These are phyloP conservation scores for Spilosoma lubricipeda DNA, from an alignment of 2,888 invertebrate species.

Conservation along the genomic window DNA sequence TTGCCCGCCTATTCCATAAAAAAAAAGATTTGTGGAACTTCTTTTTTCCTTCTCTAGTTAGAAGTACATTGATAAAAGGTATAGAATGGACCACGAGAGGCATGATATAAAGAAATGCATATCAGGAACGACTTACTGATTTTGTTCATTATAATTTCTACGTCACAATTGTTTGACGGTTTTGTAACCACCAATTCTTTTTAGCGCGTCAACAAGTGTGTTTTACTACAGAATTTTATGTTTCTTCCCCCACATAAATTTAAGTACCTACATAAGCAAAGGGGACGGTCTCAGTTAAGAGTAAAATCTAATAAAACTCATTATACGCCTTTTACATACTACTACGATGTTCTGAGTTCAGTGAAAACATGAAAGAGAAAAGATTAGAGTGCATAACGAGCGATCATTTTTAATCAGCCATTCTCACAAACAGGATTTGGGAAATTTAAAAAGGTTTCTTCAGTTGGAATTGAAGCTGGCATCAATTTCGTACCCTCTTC, in stretches of 20 bases:
- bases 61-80: no score
- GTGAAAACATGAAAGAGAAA: slow-evolving; percentile 45
- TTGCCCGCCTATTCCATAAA: no score
- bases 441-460: slow-evolving; percentile 66
- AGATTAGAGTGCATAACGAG: slow-evolving; percentile 43
- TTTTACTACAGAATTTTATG: neutral
- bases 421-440: slow-evolving; percentile 54
- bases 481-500: slow-evolving; percentile 58
- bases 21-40: no score
- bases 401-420: slow-evolving; percentile 47
- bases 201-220: neutral
- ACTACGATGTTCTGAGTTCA: slow-evolving; percentile 35
- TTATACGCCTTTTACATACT: slow-evolving; percentile 34
- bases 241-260: neutral
- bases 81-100: neutral
- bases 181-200: neutral
- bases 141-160: neutral
- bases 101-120: no score
- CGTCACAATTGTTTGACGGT: no score
- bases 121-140: neutral
- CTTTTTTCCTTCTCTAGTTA: no score
- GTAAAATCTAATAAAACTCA: slow-evolving; percentile 39
- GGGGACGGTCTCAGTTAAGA: slow-evolving; percentile 18
- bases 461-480: slow-evolving; percentile 55
- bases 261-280: neutral